Conservation (phyloP, 2,113 vertebrate genomes). For the Setophaga petechia region DNA sequence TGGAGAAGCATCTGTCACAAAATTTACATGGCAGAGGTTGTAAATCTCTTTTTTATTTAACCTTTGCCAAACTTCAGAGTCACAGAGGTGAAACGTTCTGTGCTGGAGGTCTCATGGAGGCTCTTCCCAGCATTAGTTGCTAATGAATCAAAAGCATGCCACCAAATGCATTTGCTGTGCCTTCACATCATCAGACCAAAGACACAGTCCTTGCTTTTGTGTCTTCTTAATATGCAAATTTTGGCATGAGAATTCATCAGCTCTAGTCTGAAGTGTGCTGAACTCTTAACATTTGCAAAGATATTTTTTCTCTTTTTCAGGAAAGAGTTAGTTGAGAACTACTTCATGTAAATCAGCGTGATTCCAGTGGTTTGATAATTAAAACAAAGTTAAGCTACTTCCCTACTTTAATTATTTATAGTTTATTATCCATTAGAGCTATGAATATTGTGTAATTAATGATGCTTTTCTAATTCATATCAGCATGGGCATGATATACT, state of each 20-base stretch:
- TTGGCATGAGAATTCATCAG: not conserved
- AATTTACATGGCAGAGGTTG: not conserved
- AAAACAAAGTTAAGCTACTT: not conserved
- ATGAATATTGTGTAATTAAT: constrained; percentile 11
- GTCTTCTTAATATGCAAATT: not conserved
- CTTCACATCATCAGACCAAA: not conserved
- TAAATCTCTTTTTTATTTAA: not conserved
- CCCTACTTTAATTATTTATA: not conserved
- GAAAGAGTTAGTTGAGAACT: not conserved
- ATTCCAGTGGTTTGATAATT: not conserved
- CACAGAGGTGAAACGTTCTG: not conserved
- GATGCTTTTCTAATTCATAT: constrained; percentile 18
- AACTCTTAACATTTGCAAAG: not conserved
- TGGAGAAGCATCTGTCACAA: not conserved
- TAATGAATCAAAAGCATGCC: not conserved
- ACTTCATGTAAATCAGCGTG: not conserved
- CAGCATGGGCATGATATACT: not conserved
- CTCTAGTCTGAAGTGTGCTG: not conserved
- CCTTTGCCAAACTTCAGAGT: not conserved
- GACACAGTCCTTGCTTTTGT: not conserved
- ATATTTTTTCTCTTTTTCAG: not conserved
- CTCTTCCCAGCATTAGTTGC: not conserved
- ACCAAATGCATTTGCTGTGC: not conserved
- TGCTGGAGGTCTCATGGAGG: not conserved
- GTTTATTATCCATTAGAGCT: not conserved